These are phyloP conservation scores for Musca domestica DNA, from an alignment of 1,140 invertebrate genomes.

Conservation along the genomic window DNA sequence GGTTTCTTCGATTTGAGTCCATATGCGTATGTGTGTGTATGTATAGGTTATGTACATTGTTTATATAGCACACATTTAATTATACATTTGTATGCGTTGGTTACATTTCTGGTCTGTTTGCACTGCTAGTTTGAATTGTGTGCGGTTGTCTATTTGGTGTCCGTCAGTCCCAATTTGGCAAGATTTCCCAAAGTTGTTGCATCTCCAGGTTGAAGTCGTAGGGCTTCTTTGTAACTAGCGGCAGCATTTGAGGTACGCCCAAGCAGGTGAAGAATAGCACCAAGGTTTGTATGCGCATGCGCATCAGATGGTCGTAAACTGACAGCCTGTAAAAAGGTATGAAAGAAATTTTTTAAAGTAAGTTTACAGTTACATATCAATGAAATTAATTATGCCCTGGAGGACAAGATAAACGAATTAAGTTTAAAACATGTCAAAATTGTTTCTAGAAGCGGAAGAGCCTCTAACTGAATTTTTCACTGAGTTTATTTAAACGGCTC, in stretches of 20 bases:
- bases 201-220: conserved; percentile 81
- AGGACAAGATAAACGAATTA: too few species aligned
- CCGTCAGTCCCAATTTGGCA: conserved; percentile 65
- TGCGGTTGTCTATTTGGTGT: conserved; percentile 28
- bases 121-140: neutral
- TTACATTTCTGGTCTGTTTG: conserved; percentile 29
- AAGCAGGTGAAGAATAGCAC: conserved; percentile 89
- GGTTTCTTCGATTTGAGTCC: neutral
- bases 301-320: conserved; percentile 61
- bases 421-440: too few species aligned
- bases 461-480: too few species aligned
- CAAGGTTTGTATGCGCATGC: conserved; percentile 87
- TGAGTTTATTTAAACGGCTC: too few species aligned
- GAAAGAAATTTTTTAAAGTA: neutral
- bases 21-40: neutral
- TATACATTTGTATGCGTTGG: neutral
- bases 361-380: neutral
- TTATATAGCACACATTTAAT: too few species aligned
- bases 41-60: too few species aligned
- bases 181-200: conserved; percentile 84
- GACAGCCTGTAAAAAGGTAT: conserved; percentile 38
- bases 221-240: conserved; percentile 75
- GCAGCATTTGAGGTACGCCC: conserved; percentile 85
- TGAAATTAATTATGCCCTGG: neutral
- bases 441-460: too few species aligned